Evolutionary conservation across 92 coral and sea anemone species (phyloP).

Genomic region (Porites divaricata): DNA sequence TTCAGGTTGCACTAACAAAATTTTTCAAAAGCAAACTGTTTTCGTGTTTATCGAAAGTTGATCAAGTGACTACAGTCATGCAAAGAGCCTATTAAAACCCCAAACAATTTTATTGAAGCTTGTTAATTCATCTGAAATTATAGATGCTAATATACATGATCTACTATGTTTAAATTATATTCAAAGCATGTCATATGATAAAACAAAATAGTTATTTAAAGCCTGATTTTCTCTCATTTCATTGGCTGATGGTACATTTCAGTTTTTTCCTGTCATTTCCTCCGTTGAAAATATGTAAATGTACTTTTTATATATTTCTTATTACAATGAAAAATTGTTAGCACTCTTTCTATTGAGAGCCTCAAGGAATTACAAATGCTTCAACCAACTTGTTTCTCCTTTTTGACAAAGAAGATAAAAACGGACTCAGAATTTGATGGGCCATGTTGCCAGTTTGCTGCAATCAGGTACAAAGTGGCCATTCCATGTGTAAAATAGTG

Average conservation of each 20-base stretch:
- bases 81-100: no score
- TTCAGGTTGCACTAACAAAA: no score
- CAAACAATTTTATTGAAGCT: no score
- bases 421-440: constrained; percentile 18
- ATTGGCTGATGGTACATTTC: neutral
- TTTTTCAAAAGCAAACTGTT: no score
- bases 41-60: no score
- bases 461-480: neutral
- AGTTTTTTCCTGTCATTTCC: neutral
- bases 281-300: constrained; percentile 25
- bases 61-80: no score
- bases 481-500: neutral
- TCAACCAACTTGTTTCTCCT: constrained; percentile 12
- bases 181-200: neutral
- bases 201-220: neutral
- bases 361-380: neutral
- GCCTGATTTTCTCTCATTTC: neutral
- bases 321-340: neutral
- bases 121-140: no score
- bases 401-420: constrained; percentile 23
- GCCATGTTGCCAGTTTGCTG: neutral
- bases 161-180: neutral
- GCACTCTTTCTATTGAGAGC: no score
- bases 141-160: neutral
- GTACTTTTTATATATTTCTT: neutral